Conservation (phyloP, 2,888 invertebrate species). For the Sepioteuthis lessoniana region DNA sequence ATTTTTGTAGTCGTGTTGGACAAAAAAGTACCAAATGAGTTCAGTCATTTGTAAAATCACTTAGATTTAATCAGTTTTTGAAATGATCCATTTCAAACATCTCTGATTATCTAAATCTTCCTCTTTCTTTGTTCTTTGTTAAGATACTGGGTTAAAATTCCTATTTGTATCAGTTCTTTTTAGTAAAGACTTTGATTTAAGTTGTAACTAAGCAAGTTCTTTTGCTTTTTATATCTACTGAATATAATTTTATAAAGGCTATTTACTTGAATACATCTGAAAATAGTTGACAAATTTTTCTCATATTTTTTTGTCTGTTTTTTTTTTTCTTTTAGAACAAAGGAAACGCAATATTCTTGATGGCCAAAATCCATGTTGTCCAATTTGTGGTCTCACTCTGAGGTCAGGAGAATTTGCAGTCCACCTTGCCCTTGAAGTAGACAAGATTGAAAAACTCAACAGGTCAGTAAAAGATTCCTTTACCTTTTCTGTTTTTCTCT, state of each 20-base stretch:
- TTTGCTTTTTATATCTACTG: no score
- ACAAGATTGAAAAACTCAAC: conserved; percentile 78
- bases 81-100: no score
- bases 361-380: conserved; percentile 82
- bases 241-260: no score
- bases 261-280: no score
- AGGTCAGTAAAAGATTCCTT: conserved; percentile 53
- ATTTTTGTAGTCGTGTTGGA: no score
- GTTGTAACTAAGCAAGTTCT: not conserved
- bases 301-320: not conserved
- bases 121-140: no score
- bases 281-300: not conserved
- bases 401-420: conserved; percentile 87
- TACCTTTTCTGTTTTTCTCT: not conserved
- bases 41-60: no score
- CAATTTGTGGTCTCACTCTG: conserved; percentile 90
- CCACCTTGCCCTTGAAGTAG: conserved; percentile 87
- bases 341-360: conserved; percentile 65
- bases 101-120: no score
- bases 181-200: no score
- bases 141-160: not conserved
- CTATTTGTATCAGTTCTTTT: no score
- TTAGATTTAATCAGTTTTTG: no score
- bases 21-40: no score
- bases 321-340: conserved; percentile 62